Evolutionary conservation across 2,113 vertebrate species (phyloP).

Genomic region (Blennius ocellaris): DNA sequence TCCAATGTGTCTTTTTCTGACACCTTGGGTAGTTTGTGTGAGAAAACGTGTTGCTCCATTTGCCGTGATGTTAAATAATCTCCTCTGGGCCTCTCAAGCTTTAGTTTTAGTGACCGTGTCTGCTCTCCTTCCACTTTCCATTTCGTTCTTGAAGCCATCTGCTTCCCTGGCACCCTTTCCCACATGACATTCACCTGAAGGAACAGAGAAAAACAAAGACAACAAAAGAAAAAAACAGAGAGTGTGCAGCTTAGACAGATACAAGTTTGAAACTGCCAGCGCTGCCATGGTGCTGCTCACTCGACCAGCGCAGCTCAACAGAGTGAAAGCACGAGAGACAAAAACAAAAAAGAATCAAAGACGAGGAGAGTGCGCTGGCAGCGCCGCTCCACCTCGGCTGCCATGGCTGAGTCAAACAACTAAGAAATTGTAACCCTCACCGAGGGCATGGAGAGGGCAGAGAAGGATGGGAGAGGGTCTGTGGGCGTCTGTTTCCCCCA

Average conservation of each 20-base stretch:
- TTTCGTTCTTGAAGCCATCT: constrained; percentile 84
- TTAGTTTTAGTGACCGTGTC: constrained; percentile 21
- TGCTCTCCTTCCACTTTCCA: constrained; percentile 23
- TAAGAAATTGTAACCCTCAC: constrained; percentile 49
- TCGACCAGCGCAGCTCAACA: constrained; percentile 28
- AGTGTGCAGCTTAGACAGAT: constrained; percentile 40
- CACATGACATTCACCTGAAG: constrained; percentile 75
- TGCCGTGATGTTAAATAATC: constrained; percentile 38
- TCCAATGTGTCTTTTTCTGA: neutral
- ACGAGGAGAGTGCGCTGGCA: constrained; percentile 49
- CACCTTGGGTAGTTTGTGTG: neutral
- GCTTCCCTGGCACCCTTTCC: constrained; percentile 85
- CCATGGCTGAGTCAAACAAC: constrained; percentile 58
- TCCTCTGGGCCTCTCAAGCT: constrained; percentile 22
- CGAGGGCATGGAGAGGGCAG: constrained; percentile 41
- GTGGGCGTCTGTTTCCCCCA: constrained; percentile 24
- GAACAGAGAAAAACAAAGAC: neutral
- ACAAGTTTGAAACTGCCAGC: constrained; percentile 40
- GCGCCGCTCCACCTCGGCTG: constrained; percentile 38
- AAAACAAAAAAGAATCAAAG: constrained; percentile 47
- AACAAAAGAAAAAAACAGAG: neutral
- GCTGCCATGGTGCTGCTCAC: constrained; percentile 35
- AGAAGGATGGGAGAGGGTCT: constrained; percentile 17
- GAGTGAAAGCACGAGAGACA: constrained; percentile 4
- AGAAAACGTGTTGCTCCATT: neutral